Evolutionary conservation across 1,140 invertebrate species (phyloP), one percentile per base, ranked within the genome.

Genomic region (Odontomachus brunneus): DNA sequence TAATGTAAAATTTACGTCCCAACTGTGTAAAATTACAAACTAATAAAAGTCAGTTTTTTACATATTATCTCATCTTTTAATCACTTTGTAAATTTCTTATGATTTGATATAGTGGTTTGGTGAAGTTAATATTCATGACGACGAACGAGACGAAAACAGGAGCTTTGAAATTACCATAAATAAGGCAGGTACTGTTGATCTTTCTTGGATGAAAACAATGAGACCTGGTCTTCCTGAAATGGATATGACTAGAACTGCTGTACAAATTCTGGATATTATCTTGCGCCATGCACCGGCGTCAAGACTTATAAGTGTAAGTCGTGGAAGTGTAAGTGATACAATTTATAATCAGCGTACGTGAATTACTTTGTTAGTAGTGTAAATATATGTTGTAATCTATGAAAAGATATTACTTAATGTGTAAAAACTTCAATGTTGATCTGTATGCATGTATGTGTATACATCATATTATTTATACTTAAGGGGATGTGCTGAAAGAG

Each of bases 231-330:
- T 94, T 94, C 11, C 72, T 92, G 86, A 88, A 91, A 83, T 88
- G 93, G 83, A 84, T 71, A 88, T 5, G 38, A 97, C 97, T 4
- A 96, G 96, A 89, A 96, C 96, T 51, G 95, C 95, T 1, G 91
- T 97, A 14, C 97, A 97, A 93, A 97, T 96, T 65, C 90, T 99
- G 1, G 98, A 99, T 92, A 96, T 99, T 1, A 96, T 98, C 57
- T 94, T 99, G 83, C 94, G 96, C 71, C 96, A 96, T 85, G 95
- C 91, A 24, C 81, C 93, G 12, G 67, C 72, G 9, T n/a, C 3
- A 4, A 24, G 0, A 0, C 65, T 3, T 29, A 0, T n/a, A 2
- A 1, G 26, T 0, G 87, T 88, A 76, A 66, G 29, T 22, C 2
- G n/a, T n/a, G n/a, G n/a, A 2, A 1, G 26, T 0, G 87, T 88